A percentile compares a stretch with the other conserved stretches of the same genome.
Evolutionary conservation across 2,113 vertebrate species (phyloP).

Genomic region (Lagopus leucura): DNA sequence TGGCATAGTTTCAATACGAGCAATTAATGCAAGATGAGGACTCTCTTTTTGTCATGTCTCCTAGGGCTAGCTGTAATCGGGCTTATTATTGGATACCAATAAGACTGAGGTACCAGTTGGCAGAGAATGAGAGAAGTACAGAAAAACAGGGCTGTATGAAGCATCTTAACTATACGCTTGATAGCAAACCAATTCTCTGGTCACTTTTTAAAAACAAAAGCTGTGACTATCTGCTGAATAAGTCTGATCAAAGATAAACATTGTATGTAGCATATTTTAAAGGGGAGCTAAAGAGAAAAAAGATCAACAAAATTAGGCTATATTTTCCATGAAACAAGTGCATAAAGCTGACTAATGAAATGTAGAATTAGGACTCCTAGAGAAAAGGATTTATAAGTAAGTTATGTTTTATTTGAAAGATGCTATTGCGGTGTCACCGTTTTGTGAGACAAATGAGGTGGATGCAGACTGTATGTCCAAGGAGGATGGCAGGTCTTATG

Average conservation of each 20-base stretch:
- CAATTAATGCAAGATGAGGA: slow-evolving; percentile 99
- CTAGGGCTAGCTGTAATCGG: slow-evolving; percentile 89
- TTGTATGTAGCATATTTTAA: neutral
- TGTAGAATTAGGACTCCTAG: neutral
- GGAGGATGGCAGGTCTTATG: neutral
- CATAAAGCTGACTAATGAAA: slow-evolving; percentile 20
- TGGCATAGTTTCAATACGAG: slow-evolving; percentile 99
- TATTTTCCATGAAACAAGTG: neutral
- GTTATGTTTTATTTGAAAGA: neutral
- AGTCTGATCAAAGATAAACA: slow-evolving; percentile 61
- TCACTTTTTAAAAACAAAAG: slow-evolving; percentile 71
- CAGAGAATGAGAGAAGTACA: slow-evolving; percentile 78
- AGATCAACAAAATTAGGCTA: neutral
- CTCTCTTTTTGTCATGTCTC: slow-evolving; percentile 94
- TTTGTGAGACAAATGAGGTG: neutral
- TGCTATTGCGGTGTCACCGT: neutral
- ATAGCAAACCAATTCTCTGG: slow-evolving; percentile 70
- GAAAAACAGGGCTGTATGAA: slow-evolving; percentile 74
- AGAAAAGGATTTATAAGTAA: neutral
- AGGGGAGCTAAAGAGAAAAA: neutral
- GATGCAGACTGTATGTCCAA: neutral
- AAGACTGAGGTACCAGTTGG: slow-evolving; percentile 83
- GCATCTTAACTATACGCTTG: slow-evolving; percentile 68
- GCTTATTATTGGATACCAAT: slow-evolving; percentile 88
- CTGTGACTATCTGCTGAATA: slow-evolving; percentile 26